Conservation (phyloP, 1,140 invertebrate species). For the Druon quercuslanigerum region DNA sequence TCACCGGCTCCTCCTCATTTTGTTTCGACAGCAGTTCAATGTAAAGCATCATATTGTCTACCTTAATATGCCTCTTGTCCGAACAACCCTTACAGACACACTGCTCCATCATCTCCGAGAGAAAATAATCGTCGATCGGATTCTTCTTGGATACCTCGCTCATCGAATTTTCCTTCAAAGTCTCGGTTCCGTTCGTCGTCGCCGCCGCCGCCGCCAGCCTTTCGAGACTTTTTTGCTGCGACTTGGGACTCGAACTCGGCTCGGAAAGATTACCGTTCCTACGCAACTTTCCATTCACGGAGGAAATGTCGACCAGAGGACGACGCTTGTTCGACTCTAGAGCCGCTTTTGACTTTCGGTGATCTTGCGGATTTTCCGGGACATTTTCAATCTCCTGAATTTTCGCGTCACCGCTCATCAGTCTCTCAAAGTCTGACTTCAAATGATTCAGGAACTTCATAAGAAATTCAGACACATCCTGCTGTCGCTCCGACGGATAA, state of each 20-base stretch:
- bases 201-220: too few species aligned
- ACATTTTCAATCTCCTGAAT: conserved; percentile 56
- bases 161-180: conserved; percentile 5
- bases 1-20: conserved; percentile 43
- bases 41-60: conserved; percentile 67
- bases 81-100: conserved; percentile 60
- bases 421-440: conserved; percentile 59
- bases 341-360: conserved; percentile 39
- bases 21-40: conserved; percentile 57
- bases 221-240: conserved; percentile 8
- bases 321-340: conserved; percentile 49
- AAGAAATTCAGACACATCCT: conserved; percentile 68
- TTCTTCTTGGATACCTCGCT: conserved; percentile 43
- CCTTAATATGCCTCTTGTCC: conserved; percentile 58
- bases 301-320: conserved; percentile 51
- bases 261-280: conserved; percentile 35
- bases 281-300: conserved; percentile 33
- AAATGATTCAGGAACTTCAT: conserved; percentile 68
- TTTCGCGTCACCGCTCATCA: conserved; percentile 37
- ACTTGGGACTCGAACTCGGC: conserved; percentile 38
- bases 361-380: conserved; percentile 52
- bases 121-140: conserved; percentile 65
- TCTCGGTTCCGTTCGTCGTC: conserved; percentile 18
- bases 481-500: conserved; percentile 64
- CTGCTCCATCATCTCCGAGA: conserved; percentile 64